phyloP scores from a whole-genome alignment of 92 coral and sea anemone genomes.

The Palythoa grandiflora region DNA sequence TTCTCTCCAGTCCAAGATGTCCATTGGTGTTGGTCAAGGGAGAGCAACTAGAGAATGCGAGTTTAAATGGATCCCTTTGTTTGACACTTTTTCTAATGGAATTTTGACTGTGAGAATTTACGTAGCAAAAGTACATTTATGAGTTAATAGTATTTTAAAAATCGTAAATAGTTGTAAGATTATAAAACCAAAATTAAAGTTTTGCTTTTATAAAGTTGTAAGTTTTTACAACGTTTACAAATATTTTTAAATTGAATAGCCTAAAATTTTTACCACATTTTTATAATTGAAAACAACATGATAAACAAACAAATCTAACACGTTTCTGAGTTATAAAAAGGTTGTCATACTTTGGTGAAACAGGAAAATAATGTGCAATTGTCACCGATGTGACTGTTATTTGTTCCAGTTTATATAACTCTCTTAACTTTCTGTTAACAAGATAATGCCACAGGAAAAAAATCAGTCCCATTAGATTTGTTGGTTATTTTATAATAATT shows the following conservation, averaged over 20 bases:
- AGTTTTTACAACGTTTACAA: neutral
- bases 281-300: neutral
- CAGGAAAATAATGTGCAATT: neutral
- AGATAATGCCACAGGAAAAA: neutral
- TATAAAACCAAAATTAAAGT: neutral
- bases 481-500: neutral
- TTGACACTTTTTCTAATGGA: neutral
- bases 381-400: neutral
- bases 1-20: neutral
- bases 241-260: neutral
- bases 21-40: conserved; percentile 3
- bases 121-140: neutral
- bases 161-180: too few species aligned
- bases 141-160: neutral
- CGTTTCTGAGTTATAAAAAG: neutral
- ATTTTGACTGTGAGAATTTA: neutral
- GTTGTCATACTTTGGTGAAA: neutral
- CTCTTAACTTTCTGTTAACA: neutral
- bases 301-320: neutral
- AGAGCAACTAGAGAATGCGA: neutral
- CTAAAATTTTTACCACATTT: neutral
- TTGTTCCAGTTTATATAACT: neutral
- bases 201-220: neutral
- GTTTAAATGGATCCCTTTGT: neutral
- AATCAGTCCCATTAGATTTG: neutral